These are phyloP conservation scores for Enteromius viviparus DNA, from an alignment of 2,797 vertebrate genomes.

Conservation along the genomic window DNA sequence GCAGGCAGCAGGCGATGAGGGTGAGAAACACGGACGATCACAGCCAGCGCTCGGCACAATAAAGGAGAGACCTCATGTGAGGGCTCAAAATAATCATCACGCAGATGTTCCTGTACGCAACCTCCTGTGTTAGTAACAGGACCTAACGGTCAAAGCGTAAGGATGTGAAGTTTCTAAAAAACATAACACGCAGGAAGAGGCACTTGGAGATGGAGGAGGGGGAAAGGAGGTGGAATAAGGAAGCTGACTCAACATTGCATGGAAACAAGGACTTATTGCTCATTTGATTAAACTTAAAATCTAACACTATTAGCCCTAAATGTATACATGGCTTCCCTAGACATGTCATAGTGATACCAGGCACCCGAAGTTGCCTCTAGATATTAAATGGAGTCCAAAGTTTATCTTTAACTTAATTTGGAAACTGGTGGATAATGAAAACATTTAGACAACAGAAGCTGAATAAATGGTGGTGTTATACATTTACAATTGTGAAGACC, in stretches of 20 bases:
- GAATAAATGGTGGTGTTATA: neutral
- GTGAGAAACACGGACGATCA: conserved; percentile 15
- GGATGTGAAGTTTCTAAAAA: conserved; percentile 57
- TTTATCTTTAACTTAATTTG: neutral
- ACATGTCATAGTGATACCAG: neutral
- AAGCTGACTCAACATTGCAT: conserved; percentile 59
- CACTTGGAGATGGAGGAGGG: conserved; percentile 40
- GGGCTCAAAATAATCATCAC: conserved; percentile 52
- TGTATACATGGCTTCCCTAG: neutral
- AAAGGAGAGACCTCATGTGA: conserved; percentile 42
- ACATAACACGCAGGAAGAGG: conserved; percentile 53
- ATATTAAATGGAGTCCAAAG: neutral
- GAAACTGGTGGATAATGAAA: neutral
- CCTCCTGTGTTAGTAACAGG: conserved; percentile 47
- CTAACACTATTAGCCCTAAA: neutral
- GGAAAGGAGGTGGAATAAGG: conserved; percentile 51
- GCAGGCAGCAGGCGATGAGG: conserved; percentile 7
- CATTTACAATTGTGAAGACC: neutral
- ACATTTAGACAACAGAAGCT: neutral
- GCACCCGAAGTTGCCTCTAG: neutral
- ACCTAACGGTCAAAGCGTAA: conserved; percentile 36
- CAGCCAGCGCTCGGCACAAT: conserved; percentile 25
- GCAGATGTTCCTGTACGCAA: conserved; percentile 55
- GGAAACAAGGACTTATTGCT: conserved; percentile 51
- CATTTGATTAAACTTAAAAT: neutral